A percentile compares a stretch with the other conserved stretches of the same genome.
These are phyloP conservation scores for Pitangus sulphuratus DNA, from an alignment of 2,797 vertebrate genomes.

Conservation along the genomic window DNA sequence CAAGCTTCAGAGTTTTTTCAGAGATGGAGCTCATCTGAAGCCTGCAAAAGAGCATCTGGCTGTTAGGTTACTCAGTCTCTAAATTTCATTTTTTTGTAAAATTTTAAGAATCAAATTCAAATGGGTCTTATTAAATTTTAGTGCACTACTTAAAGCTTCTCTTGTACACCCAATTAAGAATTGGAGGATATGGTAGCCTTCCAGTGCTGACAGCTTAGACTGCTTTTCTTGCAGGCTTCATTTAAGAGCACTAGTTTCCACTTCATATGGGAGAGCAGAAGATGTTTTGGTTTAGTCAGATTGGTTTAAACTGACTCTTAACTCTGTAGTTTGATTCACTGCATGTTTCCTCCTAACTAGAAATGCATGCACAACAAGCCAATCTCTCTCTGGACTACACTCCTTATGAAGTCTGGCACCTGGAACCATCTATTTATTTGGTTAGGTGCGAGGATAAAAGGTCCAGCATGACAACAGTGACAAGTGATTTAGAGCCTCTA, in stretches of 20 bases:
- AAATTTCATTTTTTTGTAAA: background rate
- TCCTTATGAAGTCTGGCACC: background rate
- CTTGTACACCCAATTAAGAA: background rate
- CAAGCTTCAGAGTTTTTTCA: background rate
- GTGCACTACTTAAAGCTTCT: background rate
- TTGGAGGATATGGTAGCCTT: background rate
- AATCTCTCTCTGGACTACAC: background rate
- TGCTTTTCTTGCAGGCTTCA: background rate
- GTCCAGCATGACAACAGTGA: background rate
- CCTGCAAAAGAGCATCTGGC: background rate
- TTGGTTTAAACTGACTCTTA: background rate
- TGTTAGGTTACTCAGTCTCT: background rate
- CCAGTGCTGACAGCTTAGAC: background rate
- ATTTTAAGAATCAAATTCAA: background rate
- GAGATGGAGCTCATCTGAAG: background rate
- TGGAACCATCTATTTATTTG: background rate
- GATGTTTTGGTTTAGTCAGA: background rate
- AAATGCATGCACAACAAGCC: accelerated
- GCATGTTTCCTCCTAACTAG: background rate
- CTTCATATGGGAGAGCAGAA: background rate
- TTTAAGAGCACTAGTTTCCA: background rate
- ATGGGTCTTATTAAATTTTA: background rate
- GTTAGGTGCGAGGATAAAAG: accelerated
- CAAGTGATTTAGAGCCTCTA: background rate
- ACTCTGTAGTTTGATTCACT: background rate